Base-by-base conservation (phyloP, 2,888 invertebrate genomes). In the Smittia aterrima region DNA sequence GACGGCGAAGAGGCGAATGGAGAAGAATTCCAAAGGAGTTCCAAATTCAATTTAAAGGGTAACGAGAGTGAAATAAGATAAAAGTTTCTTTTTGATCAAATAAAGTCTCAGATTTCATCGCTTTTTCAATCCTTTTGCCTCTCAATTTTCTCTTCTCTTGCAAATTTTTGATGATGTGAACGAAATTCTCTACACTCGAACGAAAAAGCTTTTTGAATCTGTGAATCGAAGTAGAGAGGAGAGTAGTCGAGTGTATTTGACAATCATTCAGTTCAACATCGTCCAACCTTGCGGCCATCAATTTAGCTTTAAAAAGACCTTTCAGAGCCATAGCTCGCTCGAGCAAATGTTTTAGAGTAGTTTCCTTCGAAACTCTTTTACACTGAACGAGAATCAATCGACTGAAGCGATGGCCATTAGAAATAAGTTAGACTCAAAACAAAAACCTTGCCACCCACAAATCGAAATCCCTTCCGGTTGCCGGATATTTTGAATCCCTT, bases 41-140 rank as follows among this genome's bases (percentile, higher is more conserved):
- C 72, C 20, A 62, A 72, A 72, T 72, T 72, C 72, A 72, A 72
- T 72, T 72, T 72, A 72, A 72, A 32, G 62, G 72, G 62, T 58
- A 40, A 58, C n/a, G 62, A 27, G 32, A 70, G 54, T 16, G 27
- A 64, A 64, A 64, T 13, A 27, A 64, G 27, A 64, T 13, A 27
- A 64, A 64, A 64, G 27, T 64, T 40, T 27, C 13, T 27, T 38
- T 32, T 25, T 72, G 54, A 72, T 72, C 62, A 38, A 72, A 72
- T 72, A 72, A 72, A 72, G 62, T 72, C 53, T 72, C 58, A 22
- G 72, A 72, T 72, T 72, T 72, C 62, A 72, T 72, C 72, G 32
- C 38, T 20, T 24, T 25, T 72, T 62, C 58, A n/a, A n/a, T 67
- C 40, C 13, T 40, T 67, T 20, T 40, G 18, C 41, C 41, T 20